These are phyloP conservation scores for Anthopleura xanthogrammica DNA, from an alignment of 92 coral and sea anemone genomes.

Conservation along the genomic window DNA sequence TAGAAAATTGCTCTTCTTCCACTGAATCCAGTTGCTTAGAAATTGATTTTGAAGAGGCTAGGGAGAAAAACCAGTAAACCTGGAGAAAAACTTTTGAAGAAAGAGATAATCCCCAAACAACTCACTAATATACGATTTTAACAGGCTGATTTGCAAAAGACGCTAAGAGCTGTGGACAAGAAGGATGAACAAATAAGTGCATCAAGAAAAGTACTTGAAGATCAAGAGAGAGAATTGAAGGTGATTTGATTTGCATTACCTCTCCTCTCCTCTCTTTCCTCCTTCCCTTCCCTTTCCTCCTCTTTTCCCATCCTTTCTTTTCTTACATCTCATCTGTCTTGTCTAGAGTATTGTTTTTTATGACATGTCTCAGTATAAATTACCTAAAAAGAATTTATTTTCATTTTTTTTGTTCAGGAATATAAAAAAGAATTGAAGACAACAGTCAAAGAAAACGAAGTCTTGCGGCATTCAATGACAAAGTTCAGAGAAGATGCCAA, in stretches of 20 bases:
- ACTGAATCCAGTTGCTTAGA: too few species aligned
- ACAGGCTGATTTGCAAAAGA: conserved; percentile 60
- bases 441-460: conserved; percentile 85
- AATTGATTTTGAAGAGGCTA: too few species aligned
- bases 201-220: conserved; percentile 79
- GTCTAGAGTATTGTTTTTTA: too few species aligned
- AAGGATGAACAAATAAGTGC: conserved; percentile 91
- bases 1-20: too few species aligned
- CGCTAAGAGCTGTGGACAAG: conserved; percentile 65
- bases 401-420: conserved; percentile 42
- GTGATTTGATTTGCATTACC: conserved; percentile 22
- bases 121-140: neutral
- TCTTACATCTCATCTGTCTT: too few species aligned
- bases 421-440: conserved; percentile 77
- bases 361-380: too few species aligned
- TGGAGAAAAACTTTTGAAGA: too few species aligned
- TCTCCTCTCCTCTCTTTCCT: neutral
- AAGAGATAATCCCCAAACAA: too few species aligned
- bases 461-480: conserved; percentile 80
- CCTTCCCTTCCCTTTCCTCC: too few species aligned
- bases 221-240: conserved; percentile 81
- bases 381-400: neutral
- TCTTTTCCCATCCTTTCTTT: too few species aligned
- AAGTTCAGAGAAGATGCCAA: conserved; percentile 77
- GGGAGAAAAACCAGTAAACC: too few species aligned